These are phyloP conservation scores for Leptopilina myrica DNA, from an alignment of 2,888 invertebrate species.

Conservation along the genomic window DNA sequence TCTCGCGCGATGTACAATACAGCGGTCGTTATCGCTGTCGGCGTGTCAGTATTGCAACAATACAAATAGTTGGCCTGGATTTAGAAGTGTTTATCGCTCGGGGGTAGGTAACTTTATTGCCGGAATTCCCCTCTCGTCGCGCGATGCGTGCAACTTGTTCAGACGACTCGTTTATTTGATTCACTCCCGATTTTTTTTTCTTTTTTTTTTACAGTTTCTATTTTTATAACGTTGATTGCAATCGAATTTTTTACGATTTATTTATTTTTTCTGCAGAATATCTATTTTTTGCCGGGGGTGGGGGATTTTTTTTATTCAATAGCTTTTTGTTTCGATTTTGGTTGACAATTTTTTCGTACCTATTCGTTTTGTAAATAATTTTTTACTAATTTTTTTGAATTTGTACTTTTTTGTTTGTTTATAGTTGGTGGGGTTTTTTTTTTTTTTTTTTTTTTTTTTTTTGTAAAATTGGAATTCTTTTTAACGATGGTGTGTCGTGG, in stretches of 20 bases:
- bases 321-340: too few species aligned
- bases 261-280: background rate
- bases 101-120: constrained; percentile 35
- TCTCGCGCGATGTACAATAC: constrained; percentile 27
- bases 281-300: background rate
- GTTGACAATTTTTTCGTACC: too few species aligned
- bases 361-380: too few species aligned
- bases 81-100: constrained; percentile 36
- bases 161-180: background rate
- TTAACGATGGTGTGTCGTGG: background rate
- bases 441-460: too few species aligned
- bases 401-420: too few species aligned
- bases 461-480: too few species aligned
- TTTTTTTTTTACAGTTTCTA: background rate
- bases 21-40: constrained; percentile 32
- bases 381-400: too few species aligned
- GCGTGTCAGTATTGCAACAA: constrained; percentile 36
- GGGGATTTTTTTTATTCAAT: too few species aligned
- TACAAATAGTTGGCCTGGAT: constrained; percentile 31
- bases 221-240: constrained; percentile 6
- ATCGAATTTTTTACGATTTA: background rate
- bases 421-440: too few species aligned
- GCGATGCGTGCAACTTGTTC: background rate
- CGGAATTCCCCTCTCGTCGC: constrained; percentile 10
- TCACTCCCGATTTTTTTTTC: background rate